A percentile compares a stretch with the other conserved stretches of the same genome.
Conservation (phyloP, 2,113 vertebrate species). For the Lepus europaeus region DNA sequence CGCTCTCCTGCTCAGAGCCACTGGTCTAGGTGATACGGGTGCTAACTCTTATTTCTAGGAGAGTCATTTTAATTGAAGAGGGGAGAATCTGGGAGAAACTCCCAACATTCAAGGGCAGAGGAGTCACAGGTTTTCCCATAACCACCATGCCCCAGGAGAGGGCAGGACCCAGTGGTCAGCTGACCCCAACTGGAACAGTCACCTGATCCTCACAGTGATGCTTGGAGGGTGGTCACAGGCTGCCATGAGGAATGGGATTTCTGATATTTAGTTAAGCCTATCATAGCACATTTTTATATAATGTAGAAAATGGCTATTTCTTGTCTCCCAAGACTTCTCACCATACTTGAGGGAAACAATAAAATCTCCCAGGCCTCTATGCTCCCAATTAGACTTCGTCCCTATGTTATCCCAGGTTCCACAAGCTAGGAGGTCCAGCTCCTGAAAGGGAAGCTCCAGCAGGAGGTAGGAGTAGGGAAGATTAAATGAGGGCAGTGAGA, state of each 20-base stretch:
- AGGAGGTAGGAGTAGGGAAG: background rate
- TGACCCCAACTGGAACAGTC: background rate
- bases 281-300: background rate
- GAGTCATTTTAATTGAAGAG: background rate
- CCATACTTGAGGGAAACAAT: background rate
- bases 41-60: background rate
- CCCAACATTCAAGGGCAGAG: background rate
- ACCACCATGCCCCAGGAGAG: background rate
- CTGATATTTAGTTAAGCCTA: slow-evolving; percentile 30
- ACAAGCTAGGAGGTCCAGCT: background rate
- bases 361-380: background rate
- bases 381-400: background rate
- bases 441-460: background rate
- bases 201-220: background rate
- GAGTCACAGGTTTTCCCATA: background rate
- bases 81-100: background rate
- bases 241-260: background rate
- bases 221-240: background rate
- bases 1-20: background rate
- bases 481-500: background rate
- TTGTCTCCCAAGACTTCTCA: background rate
- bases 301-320: background rate
- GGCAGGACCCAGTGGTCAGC: background rate
- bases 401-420: background rate
- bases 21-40: background rate